These are phyloP conservation scores for Drosophila dives DNA, from an alignment of 2,888 invertebrate species.

Conservation along the genomic window DNA sequence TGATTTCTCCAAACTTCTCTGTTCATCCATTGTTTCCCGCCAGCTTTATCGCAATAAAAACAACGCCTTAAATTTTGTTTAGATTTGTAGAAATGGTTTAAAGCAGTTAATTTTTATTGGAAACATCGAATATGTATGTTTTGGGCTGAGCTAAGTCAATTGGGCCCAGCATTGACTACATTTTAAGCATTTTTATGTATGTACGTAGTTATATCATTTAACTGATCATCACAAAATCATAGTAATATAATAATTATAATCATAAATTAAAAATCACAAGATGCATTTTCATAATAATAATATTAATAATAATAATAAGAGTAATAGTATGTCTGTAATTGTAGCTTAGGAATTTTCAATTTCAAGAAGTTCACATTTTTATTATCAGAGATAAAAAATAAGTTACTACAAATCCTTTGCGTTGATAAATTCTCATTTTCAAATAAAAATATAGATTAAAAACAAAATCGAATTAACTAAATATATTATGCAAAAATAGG, in stretches of 20 bases:
- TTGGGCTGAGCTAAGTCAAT: conserved; percentile 44
- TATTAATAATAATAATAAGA: conserved; percentile 21
- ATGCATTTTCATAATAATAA: conserved; percentile 27
- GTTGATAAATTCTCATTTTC: conserved; percentile 25
- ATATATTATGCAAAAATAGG: conserved; percentile 31
- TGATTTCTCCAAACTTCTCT: background rate
- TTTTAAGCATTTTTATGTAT: conserved; percentile 13
- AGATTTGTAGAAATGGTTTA: conserved; percentile 29
- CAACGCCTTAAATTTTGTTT: background rate
- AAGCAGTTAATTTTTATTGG: conserved; percentile 64
- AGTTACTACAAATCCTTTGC: conserved; percentile 18
- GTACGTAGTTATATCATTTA: conserved; percentile 30
- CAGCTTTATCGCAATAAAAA: background rate
- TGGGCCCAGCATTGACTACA: conserved; percentile 26
- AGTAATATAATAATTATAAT: conserved; percentile 30
- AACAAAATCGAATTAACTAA: conserved; percentile 22
- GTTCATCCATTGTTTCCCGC: background rate
- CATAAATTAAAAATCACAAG: conserved; percentile 47
- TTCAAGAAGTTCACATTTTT: conserved; percentile 37
- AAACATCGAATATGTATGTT: conserved; percentile 45
- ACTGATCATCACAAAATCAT: conserved; percentile 46
- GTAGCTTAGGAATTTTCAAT: conserved; percentile 49
- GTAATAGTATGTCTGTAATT: conserved; percentile 21
- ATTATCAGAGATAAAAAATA: conserved; percentile 20
- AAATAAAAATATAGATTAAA: conserved; percentile 1